Percentiles rank a stretch among this genome's conserved stretches.
Conservation (phyloP, 2,113 vertebrate genomes). For the Alouatta palliata region DNA sequence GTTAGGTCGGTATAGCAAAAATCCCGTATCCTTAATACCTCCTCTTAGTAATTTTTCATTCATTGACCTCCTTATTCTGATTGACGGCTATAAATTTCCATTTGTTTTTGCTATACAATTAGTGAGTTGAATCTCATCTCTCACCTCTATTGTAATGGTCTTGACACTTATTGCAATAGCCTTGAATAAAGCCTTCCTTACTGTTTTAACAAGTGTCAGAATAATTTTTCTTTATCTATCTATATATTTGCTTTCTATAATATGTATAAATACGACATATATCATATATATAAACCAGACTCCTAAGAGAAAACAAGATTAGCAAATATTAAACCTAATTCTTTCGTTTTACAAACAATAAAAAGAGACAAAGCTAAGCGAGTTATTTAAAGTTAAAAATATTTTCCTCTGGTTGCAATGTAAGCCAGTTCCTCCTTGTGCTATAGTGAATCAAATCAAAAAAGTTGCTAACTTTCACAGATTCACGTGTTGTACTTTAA, state of each 20-base stretch:
- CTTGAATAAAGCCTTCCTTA: not conserved
- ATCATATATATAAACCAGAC: not conserved
- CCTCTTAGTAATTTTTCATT: not conserved
- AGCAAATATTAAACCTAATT: not conserved
- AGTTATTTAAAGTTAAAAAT: conserved; percentile 40
- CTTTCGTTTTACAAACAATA: not conserved
- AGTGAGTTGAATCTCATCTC: not conserved
- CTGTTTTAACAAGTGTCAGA: not conserved
- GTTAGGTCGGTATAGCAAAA: not conserved
- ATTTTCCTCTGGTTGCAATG: not conserved
- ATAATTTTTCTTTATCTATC: not conserved
- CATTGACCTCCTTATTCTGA: not conserved
- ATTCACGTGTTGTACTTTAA: conserved; percentile 41
- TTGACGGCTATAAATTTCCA: not conserved
- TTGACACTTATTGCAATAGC: not conserved
- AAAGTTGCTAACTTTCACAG: conserved; percentile 49
- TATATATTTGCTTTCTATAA: not conserved
- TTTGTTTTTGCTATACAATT: not conserved
- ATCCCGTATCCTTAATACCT: not conserved
- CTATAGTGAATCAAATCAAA: conserved; percentile 33
- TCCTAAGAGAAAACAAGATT: not conserved
- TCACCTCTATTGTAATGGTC: not conserved
- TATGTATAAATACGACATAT: not conserved
- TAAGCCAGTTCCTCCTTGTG: conserved; percentile 36
- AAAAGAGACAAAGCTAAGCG: not conserved